These are phyloP conservation scores for Ecdyonurus torrentis DNA, from an alignment of 2,888 invertebrate genomes.

Conservation along the genomic window DNA sequence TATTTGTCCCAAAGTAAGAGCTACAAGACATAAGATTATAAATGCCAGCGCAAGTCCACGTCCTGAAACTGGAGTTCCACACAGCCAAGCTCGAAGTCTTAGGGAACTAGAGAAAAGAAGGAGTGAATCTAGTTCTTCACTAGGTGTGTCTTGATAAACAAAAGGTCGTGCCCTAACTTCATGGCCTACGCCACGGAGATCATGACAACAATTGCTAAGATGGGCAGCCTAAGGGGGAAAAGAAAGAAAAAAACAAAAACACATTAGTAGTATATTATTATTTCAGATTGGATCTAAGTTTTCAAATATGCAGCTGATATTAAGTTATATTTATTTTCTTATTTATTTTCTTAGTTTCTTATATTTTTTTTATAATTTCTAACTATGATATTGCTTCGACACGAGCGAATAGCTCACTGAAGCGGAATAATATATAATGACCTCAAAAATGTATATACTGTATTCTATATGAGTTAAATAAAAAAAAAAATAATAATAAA, in stretches of 20 bases:
- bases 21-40: conserved; percentile 39
- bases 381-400: too few relatives aligned
- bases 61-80: conserved; percentile 52
- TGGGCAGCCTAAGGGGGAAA: conserved; percentile 46
- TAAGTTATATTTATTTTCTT: too few relatives aligned
- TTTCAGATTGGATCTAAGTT: background rate
- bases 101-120: conserved; percentile 59
- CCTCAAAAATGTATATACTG: too few relatives aligned
- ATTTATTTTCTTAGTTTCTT: too few relatives aligned
- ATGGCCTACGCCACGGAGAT: conserved; percentile 57
- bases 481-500: conserved; percentile 14
- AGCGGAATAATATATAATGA: too few relatives aligned
- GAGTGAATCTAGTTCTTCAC: conserved; percentile 56
- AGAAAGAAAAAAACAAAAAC: conserved; percentile 6
- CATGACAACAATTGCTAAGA: conserved; percentile 51
- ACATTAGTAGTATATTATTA: background rate
- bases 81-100: conserved; percentile 54
- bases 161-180: conserved; percentile 62
- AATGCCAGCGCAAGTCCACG: conserved; percentile 49
- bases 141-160: conserved; percentile 59
- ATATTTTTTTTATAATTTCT: too few relatives aligned
- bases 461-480: too few relatives aligned
- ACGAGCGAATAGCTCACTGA: too few relatives aligned
- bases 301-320: background rate
- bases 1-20: too few relatives aligned